Conservation (phyloP, 2,797 vertebrate species). For the Psittacula derbiana region DNA sequence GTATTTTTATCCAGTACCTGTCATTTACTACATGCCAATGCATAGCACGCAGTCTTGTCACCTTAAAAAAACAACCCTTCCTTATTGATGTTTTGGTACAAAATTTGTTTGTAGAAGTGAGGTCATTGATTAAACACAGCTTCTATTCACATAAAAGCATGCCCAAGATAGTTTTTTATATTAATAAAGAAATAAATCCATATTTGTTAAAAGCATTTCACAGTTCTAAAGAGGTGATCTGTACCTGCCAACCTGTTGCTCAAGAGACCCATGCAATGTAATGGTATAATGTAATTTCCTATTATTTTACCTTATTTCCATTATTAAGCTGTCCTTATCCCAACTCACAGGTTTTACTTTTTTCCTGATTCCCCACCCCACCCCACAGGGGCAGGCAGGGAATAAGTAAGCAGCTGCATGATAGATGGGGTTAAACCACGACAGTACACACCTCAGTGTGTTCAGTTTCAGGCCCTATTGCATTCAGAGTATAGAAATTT, state of each 20-base stretch:
- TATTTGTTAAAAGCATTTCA: not conserved
- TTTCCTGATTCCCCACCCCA: not conserved
- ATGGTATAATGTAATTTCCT: not conserved
- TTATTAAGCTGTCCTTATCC: not conserved
- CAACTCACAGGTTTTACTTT: not conserved
- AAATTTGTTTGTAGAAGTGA: not conserved
- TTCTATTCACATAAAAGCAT: not conserved
- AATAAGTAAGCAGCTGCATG: not conserved
- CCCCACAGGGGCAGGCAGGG: not conserved
- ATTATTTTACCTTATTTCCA: not conserved
- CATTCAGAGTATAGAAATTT: not conserved
- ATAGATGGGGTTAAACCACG: not conserved
- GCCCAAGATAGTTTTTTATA: not conserved
- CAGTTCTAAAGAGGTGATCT: not conserved
- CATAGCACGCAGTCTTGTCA: not conserved
- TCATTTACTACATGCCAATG: not conserved
- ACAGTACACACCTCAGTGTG: not conserved
- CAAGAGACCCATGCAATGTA: not conserved
- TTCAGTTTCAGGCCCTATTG: not conserved
- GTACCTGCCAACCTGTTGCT: not conserved
- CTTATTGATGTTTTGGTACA: not conserved
- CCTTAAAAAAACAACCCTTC: not conserved
- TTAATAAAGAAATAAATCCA: not conserved
- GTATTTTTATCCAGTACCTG: not conserved
- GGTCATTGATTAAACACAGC: too few species aligned